These are phyloP conservation scores for Buathra laborator DNA, from an alignment of 2,888 invertebrate species.

Conservation along the genomic window DNA sequence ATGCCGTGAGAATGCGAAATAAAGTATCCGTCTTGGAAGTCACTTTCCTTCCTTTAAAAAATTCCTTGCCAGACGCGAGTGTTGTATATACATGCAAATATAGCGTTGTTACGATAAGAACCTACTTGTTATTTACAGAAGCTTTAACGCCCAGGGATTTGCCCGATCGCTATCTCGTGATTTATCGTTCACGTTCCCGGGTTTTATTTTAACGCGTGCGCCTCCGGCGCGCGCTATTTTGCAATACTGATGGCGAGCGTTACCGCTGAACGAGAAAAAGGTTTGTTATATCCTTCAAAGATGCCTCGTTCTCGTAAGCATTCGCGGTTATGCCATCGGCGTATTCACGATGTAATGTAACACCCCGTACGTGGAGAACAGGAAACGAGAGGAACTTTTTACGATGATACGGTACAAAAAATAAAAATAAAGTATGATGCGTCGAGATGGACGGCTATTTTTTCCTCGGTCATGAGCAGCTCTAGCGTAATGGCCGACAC, in stretches of 20 bases:
- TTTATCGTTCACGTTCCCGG: slow-evolving; percentile 39
- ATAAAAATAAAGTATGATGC: neutral
- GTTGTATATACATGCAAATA: neutral
- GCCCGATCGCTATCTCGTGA: slow-evolving; percentile 50
- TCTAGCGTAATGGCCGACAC: slow-evolving; percentile 3
- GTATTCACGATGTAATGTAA: neutral
- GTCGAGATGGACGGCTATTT: slow-evolving; percentile 11
- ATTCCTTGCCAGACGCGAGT: slow-evolving; percentile 3
- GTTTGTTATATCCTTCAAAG: neutral
- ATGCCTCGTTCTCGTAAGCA: slow-evolving; percentile 22
- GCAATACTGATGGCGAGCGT: slow-evolving; percentile 16
- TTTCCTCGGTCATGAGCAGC: neutral
- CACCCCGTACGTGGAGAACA: neutral
- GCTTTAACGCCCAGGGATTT: slow-evolving; percentile 54
- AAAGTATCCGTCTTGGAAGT: slow-evolving; percentile 32
- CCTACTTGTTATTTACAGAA: slow-evolving; percentile 47
- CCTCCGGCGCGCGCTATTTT: slow-evolving; percentile 2
- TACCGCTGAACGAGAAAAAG: neutral
- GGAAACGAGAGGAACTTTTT: slow-evolving; percentile 5
- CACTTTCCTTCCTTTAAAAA: slow-evolving; percentile 13
- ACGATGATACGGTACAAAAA: neutral
- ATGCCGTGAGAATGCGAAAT: slow-evolving; percentile 47
- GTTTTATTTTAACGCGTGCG: slow-evolving; percentile 44
- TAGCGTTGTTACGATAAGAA: slow-evolving; percentile 36
- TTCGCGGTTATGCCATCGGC: slow-evolving; percentile 6